Evolutionary conservation across 2,888 invertebrate genomes (phyloP), one percentile per base, ranked within the genome.

Genomic region (Lingula anatina): DNA sequence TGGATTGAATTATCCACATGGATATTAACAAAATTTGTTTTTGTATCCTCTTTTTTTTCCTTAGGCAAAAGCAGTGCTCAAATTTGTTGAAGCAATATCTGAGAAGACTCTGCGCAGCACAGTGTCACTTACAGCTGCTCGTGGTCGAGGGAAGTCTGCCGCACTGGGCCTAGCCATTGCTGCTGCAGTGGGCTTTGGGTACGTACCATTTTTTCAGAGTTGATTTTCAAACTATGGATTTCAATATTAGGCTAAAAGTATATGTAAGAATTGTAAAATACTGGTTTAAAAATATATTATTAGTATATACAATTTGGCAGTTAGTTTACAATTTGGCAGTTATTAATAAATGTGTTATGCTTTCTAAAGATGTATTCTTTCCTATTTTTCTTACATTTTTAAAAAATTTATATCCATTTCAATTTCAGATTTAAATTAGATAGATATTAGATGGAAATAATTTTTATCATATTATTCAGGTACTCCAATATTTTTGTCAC

Each of bases 61-160:
- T 18, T 64, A 85, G 82, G 95, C 88, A 1, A 89, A 91, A 64
- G 90, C 91, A 0, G 81, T 99, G 1, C 81, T 94, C 1, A 91
- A 91, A 64, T 92, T 99, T 68, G 87, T 97, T 55, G 94, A 97
- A 71, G 90, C 91, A 0, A 85, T 99, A 43, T 92, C 95, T 5
- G 97, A 99, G 64, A 96, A 94, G 79, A 84, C 85, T 4, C 75
- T 84, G 54, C 85, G 89, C 56, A 89, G 91, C 0, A 97, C 96
- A 0, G 92, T 96, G 48, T 90, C 92, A 1, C 79, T 99, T 53
- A 99, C 97, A 0, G 97, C 99, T 20, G 89, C 94, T 4, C 84
- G 99, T 80, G 97, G 99, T 35, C 84, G 99, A 49, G 99, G 99
- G 59, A 99, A 99, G 80, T 99, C 97, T 0, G 99, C 99, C 0